Percentiles rank a stretch among this genome's conserved stretches.
Conservation (phyloP, 2,888 invertebrate species). For the Drosophila mercatorum region DNA sequence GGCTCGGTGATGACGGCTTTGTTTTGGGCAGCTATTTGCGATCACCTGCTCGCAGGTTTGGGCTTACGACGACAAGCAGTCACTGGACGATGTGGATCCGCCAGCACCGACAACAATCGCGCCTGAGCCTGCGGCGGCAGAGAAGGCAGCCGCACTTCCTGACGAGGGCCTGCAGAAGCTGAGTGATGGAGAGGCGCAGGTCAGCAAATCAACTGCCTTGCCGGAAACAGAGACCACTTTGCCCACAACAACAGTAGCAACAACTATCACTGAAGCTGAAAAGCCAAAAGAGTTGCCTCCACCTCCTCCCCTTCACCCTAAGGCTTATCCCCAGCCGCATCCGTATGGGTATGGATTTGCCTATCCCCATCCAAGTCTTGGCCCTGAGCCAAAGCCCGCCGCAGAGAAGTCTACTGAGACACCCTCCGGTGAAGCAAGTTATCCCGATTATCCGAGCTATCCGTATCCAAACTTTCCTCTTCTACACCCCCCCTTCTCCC, state of each 20-base stretch:
- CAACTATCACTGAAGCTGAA: conserved; percentile 16
- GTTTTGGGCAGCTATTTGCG: conserved; percentile 44
- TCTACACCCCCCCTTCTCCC: conserved; percentile 35
- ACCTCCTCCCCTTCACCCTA: background rate
- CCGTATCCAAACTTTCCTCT: conserved; percentile 17
- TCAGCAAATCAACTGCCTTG: conserved; percentile 10
- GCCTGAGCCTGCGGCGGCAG: conserved; percentile 24
- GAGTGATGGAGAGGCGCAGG: conserved; percentile 25
- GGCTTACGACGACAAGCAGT: conserved; percentile 38
- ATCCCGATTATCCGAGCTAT: conserved; percentile 13
- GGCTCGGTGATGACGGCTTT: background rate
- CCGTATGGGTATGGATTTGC: conserved; percentile 12
- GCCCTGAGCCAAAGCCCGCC: background rate
- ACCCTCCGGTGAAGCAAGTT: conserved; percentile 12
- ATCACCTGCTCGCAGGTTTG: conserved; percentile 24
- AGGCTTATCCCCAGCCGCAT: conserved; percentile 8
- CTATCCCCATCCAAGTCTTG: conserved; percentile 1
- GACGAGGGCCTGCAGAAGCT: conserved; percentile 17
- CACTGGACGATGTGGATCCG: conserved; percentile 32
- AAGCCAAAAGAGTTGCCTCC: conserved; percentile 8
- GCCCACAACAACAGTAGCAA: conserved; percentile 23
- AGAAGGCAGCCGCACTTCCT: conserved; percentile 33
- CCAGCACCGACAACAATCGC: conserved; percentile 34
- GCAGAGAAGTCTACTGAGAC: conserved; percentile 1
- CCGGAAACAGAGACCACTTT: conserved; percentile 44